Evolutionary conservation across 2,888 invertebrate genomes (phyloP).

Genomic region (Mactromeris polynyma): DNA sequence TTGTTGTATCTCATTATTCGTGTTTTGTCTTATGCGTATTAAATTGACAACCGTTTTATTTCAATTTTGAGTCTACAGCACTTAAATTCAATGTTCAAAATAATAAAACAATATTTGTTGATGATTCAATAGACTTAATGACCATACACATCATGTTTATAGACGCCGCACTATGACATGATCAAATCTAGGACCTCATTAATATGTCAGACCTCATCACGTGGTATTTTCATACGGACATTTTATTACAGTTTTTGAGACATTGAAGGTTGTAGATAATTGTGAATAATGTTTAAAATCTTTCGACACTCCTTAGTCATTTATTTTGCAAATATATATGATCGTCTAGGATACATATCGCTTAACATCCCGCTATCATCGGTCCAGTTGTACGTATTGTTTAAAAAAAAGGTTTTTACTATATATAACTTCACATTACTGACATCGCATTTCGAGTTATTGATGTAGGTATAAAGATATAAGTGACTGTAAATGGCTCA

Average conservation of each 20-base stretch:
- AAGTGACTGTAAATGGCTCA: too few species aligned
- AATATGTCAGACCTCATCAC: background rate
- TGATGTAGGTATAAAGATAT: too few species aligned
- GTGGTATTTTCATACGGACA: background rate
- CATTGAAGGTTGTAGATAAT: too few species aligned
- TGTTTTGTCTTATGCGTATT: background rate
- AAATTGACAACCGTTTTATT: slow-evolving; percentile 1
- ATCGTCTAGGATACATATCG: too few species aligned
- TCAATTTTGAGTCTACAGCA: background rate
- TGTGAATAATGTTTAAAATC: too few species aligned
- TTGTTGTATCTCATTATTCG: background rate
- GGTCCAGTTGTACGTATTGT: too few species aligned
- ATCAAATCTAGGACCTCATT: background rate
- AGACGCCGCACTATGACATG: background rate
- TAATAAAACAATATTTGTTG: slow-evolving; percentile 3
- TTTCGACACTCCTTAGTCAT: too few species aligned
- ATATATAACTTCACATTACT: too few species aligned
- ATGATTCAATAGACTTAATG: slow-evolving; percentile 3
- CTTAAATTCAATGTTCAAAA: slow-evolving; percentile 1
- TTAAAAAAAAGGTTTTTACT: too few species aligned
- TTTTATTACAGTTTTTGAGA: background rate
- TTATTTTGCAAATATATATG: too few species aligned
- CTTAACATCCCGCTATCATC: too few species aligned
- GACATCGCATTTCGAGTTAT: too few species aligned
- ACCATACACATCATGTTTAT: background rate